These are phyloP conservation scores for Yponomeuta malinellus DNA, from an alignment of 2,888 invertebrate species.

Conservation along the genomic window DNA sequence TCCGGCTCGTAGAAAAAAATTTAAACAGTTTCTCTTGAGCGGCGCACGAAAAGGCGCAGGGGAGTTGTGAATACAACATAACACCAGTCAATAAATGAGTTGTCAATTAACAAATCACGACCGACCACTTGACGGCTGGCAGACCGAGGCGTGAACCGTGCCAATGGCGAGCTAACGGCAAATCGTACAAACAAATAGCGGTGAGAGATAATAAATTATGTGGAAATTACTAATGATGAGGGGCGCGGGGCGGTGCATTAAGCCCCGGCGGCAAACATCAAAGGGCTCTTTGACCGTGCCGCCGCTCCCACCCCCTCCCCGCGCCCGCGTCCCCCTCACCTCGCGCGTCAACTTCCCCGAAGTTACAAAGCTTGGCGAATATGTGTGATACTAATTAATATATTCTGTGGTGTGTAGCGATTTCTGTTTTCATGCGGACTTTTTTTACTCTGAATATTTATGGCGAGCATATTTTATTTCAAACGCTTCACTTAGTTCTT, in stretches of 20 bases:
- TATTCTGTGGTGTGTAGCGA: conserved; percentile 5
- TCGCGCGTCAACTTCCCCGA: conserved; percentile 9
- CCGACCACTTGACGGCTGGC: not conserved
- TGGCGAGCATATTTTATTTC: no score
- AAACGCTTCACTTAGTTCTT: no score
- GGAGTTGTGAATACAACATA: no score
- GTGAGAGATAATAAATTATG: conserved; percentile 74
- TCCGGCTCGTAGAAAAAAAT: no score
- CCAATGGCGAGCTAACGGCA: conserved; percentile 23
- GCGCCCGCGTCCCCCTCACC: conserved; percentile 40
- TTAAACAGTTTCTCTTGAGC: no score
- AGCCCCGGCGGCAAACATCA: conserved; percentile 76
- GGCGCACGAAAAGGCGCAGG: not conserved
- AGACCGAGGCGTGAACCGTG: not conserved
- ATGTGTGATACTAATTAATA: conserved; percentile 19
- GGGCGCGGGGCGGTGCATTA: conserved; percentile 67
- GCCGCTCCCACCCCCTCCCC: conserved; percentile 66
- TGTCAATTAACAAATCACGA: not conserved
- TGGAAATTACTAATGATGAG: conserved; percentile 76
- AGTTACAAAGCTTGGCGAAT: conserved; percentile 16
- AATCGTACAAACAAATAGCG: conserved; percentile 72
- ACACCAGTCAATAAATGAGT: not conserved
- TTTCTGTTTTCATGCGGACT: no score
- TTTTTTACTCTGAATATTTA: no score
- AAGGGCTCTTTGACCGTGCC: conserved; percentile 74